phyloP scores from a whole-genome alignment of 2,888 invertebrate genomes.

The Epiperipatus broadwayi region DNA sequence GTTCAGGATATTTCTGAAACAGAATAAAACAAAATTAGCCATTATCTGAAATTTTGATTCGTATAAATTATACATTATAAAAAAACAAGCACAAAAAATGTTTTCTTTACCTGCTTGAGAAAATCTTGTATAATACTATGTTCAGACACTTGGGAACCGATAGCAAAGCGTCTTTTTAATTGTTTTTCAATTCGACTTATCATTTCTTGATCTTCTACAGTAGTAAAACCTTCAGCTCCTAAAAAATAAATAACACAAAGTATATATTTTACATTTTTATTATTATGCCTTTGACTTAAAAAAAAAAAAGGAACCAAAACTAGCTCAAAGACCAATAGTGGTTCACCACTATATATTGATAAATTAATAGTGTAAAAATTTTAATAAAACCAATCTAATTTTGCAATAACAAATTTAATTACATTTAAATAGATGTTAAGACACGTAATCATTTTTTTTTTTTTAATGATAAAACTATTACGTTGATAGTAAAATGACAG shows the following conservation, averaged over 20 bases:
- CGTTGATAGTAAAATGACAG: too few species aligned
- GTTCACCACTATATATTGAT: conserved; percentile 5
- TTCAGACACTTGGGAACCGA: conserved; percentile 90
- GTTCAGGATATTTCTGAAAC: conserved; percentile 59
- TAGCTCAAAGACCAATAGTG: background rate
- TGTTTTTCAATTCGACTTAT: conserved; percentile 77
- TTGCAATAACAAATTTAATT: too few species aligned
- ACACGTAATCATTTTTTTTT: too few species aligned
- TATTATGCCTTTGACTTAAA: too few species aligned
- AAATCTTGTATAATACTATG: conserved; percentile 76
- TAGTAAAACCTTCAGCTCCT: conserved; percentile 95
- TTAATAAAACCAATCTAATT: too few species aligned
- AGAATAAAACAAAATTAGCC: conserved; percentile 16
- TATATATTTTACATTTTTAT: background rate
- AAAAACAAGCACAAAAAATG: background rate
- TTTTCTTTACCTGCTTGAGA: conserved; percentile 29
- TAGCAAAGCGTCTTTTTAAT: conserved; percentile 72
- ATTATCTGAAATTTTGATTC: background rate
- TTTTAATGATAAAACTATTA: too few species aligned
- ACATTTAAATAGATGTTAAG: too few species aligned
- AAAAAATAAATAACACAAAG: conserved; percentile 17
- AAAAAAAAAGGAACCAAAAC: too few species aligned
- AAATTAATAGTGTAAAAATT: too few species aligned
- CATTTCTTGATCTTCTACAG: conserved; percentile 79
- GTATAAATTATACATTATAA: background rate